phyloP scores from a whole-genome alignment of 2,888 invertebrate species.

The Brachyptera putata region DNA sequence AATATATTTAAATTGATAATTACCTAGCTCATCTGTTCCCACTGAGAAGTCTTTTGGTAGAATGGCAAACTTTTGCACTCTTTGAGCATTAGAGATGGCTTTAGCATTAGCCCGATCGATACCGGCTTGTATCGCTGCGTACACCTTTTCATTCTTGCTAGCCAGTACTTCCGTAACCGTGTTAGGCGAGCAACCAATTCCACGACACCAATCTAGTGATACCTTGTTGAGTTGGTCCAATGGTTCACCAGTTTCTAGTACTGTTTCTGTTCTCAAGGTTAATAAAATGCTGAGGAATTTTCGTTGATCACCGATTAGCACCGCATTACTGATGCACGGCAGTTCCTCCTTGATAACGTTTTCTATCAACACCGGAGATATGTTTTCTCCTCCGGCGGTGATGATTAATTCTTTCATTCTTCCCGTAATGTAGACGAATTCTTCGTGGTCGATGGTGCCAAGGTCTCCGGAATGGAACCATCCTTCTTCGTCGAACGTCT shows the following conservation, averaged over 20 bases:
- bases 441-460: constrained; percentile 71
- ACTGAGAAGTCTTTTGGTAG: constrained; percentile 83
- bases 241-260: constrained; percentile 67
- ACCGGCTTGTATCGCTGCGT: constrained; percentile 70
- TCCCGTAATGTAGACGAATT: constrained; percentile 72
- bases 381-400: constrained; percentile 92
- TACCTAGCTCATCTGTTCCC: constrained; percentile 82
- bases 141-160: constrained; percentile 55
- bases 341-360: constrained; percentile 72
- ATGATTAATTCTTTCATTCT: constrained; percentile 59
- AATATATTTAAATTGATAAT: constrained; percentile 33
- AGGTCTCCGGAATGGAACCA: constrained; percentile 89
- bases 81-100: constrained; percentile 83
- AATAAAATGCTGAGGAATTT: constrained; percentile 83
- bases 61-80: constrained; percentile 81
- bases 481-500: constrained; percentile 72
- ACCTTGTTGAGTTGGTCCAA: constrained; percentile 62
- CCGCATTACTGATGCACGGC: constrained; percentile 72
- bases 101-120: constrained; percentile 71
- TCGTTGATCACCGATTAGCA: constrained; percentile 80
- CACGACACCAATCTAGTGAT: constrained; percentile 66
- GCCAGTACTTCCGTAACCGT: constrained; percentile 68
- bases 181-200: constrained; percentile 61
- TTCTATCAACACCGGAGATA: constrained; percentile 84
- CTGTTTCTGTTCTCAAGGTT: constrained; percentile 79